A percentile compares a stretch with the other conserved stretches of the same genome.
Conservation (phyloP, 2,888 invertebrate genomes). For the Aporophyla lueneburgensis region DNA sequence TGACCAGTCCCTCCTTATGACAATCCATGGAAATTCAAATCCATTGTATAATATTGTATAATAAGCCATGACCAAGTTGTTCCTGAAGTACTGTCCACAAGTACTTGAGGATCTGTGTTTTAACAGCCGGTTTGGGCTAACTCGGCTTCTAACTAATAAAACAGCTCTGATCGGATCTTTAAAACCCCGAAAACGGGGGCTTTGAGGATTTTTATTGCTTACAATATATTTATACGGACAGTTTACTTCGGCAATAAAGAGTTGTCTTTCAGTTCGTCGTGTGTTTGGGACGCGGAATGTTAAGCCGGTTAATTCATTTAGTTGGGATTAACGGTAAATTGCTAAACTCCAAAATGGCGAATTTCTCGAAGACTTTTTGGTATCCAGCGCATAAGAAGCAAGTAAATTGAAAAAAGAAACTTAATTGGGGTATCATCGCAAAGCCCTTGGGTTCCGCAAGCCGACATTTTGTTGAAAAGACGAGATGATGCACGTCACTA, state of each 20-base stretch:
- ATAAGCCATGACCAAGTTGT: conserved; percentile 57
- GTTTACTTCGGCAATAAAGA: conserved; percentile 57
- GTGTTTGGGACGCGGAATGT: conserved; percentile 18
- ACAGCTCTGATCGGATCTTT: conserved; percentile 49
- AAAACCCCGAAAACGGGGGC: conserved; percentile 52
- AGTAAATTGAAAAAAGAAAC: conserved; percentile 43
- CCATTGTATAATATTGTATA: conserved; percentile 59
- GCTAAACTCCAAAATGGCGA: not conserved
- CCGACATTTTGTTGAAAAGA: conserved; percentile 10
- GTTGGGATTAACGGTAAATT: conserved; percentile 17
- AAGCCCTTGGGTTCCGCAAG: conserved; percentile 27
- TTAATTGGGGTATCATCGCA: conserved; percentile 31
- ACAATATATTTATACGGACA: conserved; percentile 62
- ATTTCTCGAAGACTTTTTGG: conserved; percentile 14
- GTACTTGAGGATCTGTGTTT: conserved; percentile 59
- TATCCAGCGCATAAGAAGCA: conserved; percentile 12
- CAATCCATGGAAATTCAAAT: conserved; percentile 52
- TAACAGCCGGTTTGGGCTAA: conserved; percentile 58
- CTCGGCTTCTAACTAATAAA: conserved; percentile 63
- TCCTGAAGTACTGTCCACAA: conserved; percentile 54
- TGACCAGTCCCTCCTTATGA: conserved; percentile 23
- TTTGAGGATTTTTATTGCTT: conserved; percentile 52
- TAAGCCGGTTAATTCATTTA: conserved; percentile 40
- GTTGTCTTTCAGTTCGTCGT: conserved; percentile 30
- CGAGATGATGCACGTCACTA: not conserved